Evolutionary conservation across 2,888 invertebrate genomes (phyloP), one percentile per base, ranked within the genome.

Genomic region (Xanthorhoe spadicearia): DNA sequence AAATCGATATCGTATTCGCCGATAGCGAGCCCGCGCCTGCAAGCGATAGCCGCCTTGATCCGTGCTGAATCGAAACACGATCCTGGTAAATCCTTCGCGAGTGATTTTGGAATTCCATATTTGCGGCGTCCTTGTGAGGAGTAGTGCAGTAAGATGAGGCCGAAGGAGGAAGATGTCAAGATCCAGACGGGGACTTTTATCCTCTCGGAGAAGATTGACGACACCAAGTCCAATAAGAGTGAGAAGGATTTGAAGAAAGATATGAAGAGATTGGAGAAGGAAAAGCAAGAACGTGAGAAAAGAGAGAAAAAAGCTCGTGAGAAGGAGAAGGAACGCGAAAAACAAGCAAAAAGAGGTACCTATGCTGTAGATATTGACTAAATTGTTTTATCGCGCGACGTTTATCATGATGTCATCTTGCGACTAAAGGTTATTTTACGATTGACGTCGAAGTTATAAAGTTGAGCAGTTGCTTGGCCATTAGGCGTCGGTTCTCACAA

Each of bases 191-290:
- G 93, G 78, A 92, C 94, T 74, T 92, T 94, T 80, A 94, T 94
- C 66, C 83, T 94, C 76, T 92, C 94, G 74, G 94, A 94, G 81
- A 94, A 94, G 78, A 92, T 93, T 57, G 93, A 93, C 79, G 92
- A 94, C 76, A 89, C 92, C 61, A 90, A 93, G 82, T 84, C 86
- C 73, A 91, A 88, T 80, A 93, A 89, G 74, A 91, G 74, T 74
- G 92, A 91, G 64, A 93, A 93, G 77, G 94, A 94, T 51, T 76
- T 93, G 72, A 94, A 93, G 81, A 94, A 94, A 77, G 94, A 94
- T 73, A 91, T 92, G 87, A 92, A 90, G 78, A 83, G 89, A 69
- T 82, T 93, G 57, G 93, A 93, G 76, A 94, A 94, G 76, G 93
- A 94, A 77, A 89, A 92, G 77, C 86, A 84, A 74, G 94, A 93